These are phyloP conservation scores for Taxidea taxus DNA, from an alignment of 2,113 vertebrate genomes.

Conservation along the genomic window DNA sequence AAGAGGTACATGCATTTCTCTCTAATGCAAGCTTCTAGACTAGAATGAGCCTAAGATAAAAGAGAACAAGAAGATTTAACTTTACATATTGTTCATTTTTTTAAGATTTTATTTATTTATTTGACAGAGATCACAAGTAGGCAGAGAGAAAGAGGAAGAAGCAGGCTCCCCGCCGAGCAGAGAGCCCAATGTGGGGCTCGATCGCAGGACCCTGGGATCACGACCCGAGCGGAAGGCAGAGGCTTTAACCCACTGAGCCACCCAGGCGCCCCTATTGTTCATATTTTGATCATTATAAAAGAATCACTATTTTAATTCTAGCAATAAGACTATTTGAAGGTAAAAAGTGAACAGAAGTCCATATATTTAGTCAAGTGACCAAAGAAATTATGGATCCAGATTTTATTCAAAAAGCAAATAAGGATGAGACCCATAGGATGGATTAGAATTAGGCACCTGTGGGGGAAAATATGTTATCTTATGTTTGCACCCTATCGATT, in stretches of 20 bases:
- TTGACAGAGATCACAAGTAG: no score
- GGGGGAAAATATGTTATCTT: neutral
- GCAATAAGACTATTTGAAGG: neutral
- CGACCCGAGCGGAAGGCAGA: no score
- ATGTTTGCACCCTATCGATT: neutral
- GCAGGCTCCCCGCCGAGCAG: no score
- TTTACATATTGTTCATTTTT: neutral
- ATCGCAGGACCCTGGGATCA: no score
- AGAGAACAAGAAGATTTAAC: neutral
- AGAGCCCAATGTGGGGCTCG: no score
- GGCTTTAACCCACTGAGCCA: no score
- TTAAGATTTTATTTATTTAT: no score
- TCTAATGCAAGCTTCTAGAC: neutral
- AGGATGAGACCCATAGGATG: neutral
- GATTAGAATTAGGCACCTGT: neutral
- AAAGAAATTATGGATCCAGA: neutral
- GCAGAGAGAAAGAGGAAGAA: no score
- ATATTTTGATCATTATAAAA: neutral
- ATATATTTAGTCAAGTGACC: neutral
- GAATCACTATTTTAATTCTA: neutral
- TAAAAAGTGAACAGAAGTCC: neutral
- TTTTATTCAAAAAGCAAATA: conserved; percentile 7
- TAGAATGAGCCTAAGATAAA: neutral
- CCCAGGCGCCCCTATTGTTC: neutral
- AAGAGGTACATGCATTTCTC: neutral